Evolutionary conservation across 2,113 vertebrate genomes (phyloP).

Genomic region (Helogale parvula): DNA sequence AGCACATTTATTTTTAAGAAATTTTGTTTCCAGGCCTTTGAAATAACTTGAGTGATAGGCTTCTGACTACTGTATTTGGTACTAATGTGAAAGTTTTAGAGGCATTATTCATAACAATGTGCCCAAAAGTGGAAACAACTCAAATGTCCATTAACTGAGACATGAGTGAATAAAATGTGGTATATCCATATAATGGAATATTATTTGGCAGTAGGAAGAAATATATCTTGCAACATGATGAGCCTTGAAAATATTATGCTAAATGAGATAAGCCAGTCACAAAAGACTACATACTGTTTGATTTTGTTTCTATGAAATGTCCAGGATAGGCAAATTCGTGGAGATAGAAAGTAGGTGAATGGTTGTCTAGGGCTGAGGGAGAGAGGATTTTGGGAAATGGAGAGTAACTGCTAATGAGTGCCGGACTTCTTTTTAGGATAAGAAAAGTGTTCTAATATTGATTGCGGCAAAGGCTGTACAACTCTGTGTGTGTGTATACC

Average conservation of each 20-base stretch:
- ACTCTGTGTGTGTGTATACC: not conserved
- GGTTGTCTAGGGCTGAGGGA: not conserved
- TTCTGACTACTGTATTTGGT: not conserved
- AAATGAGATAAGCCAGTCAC: not conserved
- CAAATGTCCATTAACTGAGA: slow-evolving; percentile 32
- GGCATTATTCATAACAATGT: not conserved
- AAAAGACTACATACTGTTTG: not conserved
- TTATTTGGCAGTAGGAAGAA: slow-evolving; percentile 16
- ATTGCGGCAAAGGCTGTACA: not conserved
- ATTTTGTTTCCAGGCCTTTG: slow-evolving; percentile 19
- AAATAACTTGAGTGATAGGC: slow-evolving; percentile 48
- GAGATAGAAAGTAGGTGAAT: not conserved
- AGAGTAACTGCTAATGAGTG: not conserved
- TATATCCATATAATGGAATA: not conserved
- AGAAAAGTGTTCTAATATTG: slow-evolving; percentile 30
- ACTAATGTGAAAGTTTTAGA: slow-evolving; percentile 10
- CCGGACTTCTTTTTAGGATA: not conserved
- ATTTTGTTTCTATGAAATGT: not conserved
- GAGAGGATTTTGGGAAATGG: not conserved
- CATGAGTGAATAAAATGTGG: not conserved
- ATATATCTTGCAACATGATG: not conserved
- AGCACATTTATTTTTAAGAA: slow-evolving; percentile 26
- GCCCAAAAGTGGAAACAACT: not conserved
- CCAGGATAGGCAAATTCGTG: not conserved
- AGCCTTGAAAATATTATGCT: slow-evolving; percentile 13